Percentiles rank a stretch among this genome's conserved stretches.
These are phyloP conservation scores for Mayetiola destructor DNA, from an alignment of 2,888 invertebrate species.

Conservation along the genomic window DNA sequence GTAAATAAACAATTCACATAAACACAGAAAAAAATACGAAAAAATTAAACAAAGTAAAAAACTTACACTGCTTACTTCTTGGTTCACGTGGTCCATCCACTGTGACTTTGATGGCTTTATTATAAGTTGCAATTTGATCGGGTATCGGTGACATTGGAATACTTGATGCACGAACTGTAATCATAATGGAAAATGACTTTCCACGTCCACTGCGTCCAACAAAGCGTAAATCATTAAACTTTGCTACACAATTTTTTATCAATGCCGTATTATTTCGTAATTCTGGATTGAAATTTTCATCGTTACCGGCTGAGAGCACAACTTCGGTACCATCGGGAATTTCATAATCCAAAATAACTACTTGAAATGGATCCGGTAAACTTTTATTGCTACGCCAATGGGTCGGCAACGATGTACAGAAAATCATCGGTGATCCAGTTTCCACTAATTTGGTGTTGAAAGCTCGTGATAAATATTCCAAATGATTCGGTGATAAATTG, in stretches of 20 bases:
- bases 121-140: slow-evolving; percentile 77
- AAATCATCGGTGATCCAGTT: slow-evolving; percentile 89
- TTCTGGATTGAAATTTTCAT: slow-evolving; percentile 94
- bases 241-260: slow-evolving; percentile 96
- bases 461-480: slow-evolving; percentile 61
- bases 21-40: background rate
- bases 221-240: slow-evolving; percentile 96
- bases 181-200: slow-evolving; percentile 89
- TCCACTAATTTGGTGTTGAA: slow-evolving; percentile 86
- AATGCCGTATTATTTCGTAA: slow-evolving; percentile 83
- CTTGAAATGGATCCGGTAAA: slow-evolving; percentile 90
- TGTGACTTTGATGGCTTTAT: slow-evolving; percentile 96
- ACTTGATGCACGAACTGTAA: slow-evolving; percentile 64
- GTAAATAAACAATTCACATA: background rate
- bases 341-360: slow-evolving; percentile 77
- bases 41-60: background rate
- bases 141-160: slow-evolving; percentile 22
- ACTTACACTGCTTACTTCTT: slow-evolving; percentile 91
- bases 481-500: slow-evolving; percentile 59
- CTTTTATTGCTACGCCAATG: slow-evolving; percentile 99
- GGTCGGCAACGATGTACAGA: slow-evolving; percentile 83
- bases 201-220: slow-evolving; percentile 95
- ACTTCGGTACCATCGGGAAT: slow-evolving; percentile 89
- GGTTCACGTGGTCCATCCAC: slow-evolving; percentile 98
- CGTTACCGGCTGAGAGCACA: slow-evolving; percentile 89